Conservation (phyloP, 2,888 invertebrate species). For the Drosophila quinaria region DNA sequence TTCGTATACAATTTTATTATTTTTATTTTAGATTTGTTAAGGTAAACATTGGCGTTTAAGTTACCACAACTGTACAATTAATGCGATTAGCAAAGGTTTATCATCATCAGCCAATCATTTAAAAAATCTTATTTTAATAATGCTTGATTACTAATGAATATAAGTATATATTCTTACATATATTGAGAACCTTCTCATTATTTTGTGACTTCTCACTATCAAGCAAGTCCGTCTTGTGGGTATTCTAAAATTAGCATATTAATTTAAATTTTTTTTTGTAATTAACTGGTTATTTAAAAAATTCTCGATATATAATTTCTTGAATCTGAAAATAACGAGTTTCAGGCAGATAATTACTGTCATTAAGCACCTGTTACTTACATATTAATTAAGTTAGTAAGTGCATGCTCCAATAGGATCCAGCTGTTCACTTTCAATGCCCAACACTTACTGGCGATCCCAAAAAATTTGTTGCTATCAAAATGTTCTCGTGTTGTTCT, state of each 20-base stretch:
- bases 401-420: background rate
- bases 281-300: background rate
- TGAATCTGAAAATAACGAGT: too few relatives aligned
- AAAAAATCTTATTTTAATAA: background rate
- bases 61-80: slow-evolving; percentile 17
- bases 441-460: slow-evolving; percentile 26
- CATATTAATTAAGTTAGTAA: background rate
- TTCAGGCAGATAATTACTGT: too few relatives aligned
- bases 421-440: slow-evolving; percentile 12
- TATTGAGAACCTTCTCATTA: background rate
- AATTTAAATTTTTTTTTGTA: background rate
- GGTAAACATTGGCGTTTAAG: background rate
- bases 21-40: background rate
- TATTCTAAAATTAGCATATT: background rate
- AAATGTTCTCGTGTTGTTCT: slow-evolving; percentile 27
- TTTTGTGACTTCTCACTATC: background rate
- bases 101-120: slow-evolving; percentile 11
- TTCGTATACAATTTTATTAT: background rate
- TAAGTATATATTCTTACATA: background rate
- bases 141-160: background rate
- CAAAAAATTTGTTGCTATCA: slow-evolving; percentile 9
- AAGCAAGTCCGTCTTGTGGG: background rate
- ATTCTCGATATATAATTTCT: too few relatives aligned
- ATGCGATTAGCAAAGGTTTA: background rate
- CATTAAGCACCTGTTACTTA: background rate